Percentiles rank a stretch among this genome's conserved stretches.
phyloP scores from a whole-genome alignment of 1,140 invertebrate species.

The Drosophila cardini region DNA sequence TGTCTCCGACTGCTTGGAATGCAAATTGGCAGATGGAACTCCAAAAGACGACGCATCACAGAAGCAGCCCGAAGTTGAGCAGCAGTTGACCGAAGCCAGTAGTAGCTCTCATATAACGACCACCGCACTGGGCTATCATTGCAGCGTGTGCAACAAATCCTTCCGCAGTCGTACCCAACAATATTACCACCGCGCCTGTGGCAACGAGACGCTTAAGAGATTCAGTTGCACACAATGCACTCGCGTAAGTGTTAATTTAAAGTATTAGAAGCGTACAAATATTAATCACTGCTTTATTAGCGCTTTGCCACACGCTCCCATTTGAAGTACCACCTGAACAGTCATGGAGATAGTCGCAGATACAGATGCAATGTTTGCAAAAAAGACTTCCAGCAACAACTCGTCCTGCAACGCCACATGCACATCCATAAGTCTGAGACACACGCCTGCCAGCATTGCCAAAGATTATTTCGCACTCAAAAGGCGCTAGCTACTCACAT shows the following conservation, averaged over 20 bases:
- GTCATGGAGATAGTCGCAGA: constrained; percentile 31
- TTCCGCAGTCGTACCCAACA: constrained; percentile 86
- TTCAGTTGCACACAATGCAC: constrained; percentile 58
- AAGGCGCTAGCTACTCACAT: constrained; percentile 50
- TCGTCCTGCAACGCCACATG: constrained; percentile 54
- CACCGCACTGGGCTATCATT: constrained; percentile 79
- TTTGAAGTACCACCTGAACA: constrained; percentile 72
- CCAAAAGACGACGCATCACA: background rate
- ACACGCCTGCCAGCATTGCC: constrained; percentile 58
- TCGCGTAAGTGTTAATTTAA: constrained; percentile 49
- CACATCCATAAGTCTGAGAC: constrained; percentile 35
- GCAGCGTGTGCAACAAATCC: constrained; percentile 86
- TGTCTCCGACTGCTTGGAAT: constrained; percentile 84
- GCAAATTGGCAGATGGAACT: constrained; percentile 47
- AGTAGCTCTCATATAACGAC: constrained; percentile 37
- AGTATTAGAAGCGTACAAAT: background rate
- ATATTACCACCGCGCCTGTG: constrained; percentile 86
- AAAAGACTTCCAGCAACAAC: constrained; percentile 57
- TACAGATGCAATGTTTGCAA: constrained; percentile 48
- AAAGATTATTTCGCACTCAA: constrained; percentile 49
- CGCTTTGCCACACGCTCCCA: constrained; percentile 70
- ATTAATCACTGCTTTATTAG: constrained; percentile 31
- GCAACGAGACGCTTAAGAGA: constrained; percentile 61
- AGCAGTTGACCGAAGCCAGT: background rate
- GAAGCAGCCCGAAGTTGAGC: background rate